Conservation (phyloP, 2,888 invertebrate species). For the Isotomurus palustris region DNA sequence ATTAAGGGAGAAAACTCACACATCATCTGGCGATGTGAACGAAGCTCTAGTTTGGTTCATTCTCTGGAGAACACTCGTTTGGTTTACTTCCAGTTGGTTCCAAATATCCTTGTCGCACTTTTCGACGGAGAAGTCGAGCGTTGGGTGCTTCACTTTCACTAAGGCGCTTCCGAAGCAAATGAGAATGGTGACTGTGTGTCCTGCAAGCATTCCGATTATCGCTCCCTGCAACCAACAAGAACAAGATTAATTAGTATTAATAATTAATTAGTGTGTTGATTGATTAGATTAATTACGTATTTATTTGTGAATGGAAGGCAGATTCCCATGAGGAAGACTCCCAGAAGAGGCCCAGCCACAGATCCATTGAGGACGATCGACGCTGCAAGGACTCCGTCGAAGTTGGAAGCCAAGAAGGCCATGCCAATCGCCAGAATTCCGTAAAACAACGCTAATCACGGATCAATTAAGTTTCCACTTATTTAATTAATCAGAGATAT, state of each 20-base stretch:
- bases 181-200: slow-evolving; percentile 57
- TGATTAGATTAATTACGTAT: slow-evolving; percentile 54
- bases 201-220: slow-evolving; percentile 67
- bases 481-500: not conserved
- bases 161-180: slow-evolving; percentile 35
- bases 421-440: slow-evolving; percentile 28
- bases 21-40: not conserved
- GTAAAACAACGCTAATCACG: slow-evolving; percentile 16
- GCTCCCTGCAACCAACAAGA: slow-evolving; percentile 60
- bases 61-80: not conserved
- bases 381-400: slow-evolving; percentile 36
- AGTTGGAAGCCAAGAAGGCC: slow-evolving; percentile 32
- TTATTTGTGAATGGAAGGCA: slow-evolving; percentile 77
- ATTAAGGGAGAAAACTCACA: too few relatives aligned
- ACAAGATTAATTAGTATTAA: not conserved
- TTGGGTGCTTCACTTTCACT: slow-evolving; percentile 26
- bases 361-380: slow-evolving; percentile 43
- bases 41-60: not conserved
- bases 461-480: not conserved
- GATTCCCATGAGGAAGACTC: slow-evolving; percentile 74
- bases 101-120: slow-evolving; percentile 31
- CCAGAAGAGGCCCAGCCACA: slow-evolving; percentile 45
- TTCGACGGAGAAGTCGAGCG: slow-evolving; percentile 36
- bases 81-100: slow-evolving; percentile 7
- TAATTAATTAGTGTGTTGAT: not conserved